Percentiles rank a stretch among this genome's conserved stretches.
These are phyloP conservation scores for Microtus montanus DNA, from an alignment of 2,113 vertebrate genomes.

Conservation along the genomic window DNA sequence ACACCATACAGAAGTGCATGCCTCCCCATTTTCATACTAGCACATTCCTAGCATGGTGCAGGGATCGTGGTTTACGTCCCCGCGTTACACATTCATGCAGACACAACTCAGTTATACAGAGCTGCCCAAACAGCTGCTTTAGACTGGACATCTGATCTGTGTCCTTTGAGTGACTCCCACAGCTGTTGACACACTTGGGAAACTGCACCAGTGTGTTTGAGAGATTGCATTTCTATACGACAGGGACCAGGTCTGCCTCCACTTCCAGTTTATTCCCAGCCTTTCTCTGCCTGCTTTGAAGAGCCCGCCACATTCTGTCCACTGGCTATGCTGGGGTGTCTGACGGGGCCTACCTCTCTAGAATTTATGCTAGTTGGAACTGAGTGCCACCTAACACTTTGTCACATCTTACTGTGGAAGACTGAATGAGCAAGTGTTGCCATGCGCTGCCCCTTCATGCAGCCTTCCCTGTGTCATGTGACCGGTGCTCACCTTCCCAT, in stretches of 20 bases:
- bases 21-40: background rate
- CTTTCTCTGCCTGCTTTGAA: conserved; percentile 13
- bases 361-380: conserved; percentile 48
- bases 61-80: background rate
- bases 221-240: conserved; percentile 7
- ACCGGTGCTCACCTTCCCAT: background rate
- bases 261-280: conserved; percentile 45
- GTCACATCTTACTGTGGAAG: background rate
- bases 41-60: background rate
- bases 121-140: conserved; percentile 42
- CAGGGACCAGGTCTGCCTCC: background rate
- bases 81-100: background rate
- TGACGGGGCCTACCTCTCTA: background rate
- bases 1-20: background rate
- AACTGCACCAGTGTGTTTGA: background rate
- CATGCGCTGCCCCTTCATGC: background rate
- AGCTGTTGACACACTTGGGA: conserved; percentile 39
- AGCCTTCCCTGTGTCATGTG: background rate
- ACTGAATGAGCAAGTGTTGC: conserved; percentile 53
- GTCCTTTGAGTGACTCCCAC: conserved; percentile 42
- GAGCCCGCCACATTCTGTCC: conserved; percentile 39
- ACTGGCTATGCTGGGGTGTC: background rate
- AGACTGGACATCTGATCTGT: conserved; percentile 48
- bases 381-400: background rate
- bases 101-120: conserved; percentile 26